Percentiles rank a stretch among this genome's conserved stretches.
Conservation (phyloP, 2,797 vertebrate genomes). For the Eidolon dupreanum region DNA sequence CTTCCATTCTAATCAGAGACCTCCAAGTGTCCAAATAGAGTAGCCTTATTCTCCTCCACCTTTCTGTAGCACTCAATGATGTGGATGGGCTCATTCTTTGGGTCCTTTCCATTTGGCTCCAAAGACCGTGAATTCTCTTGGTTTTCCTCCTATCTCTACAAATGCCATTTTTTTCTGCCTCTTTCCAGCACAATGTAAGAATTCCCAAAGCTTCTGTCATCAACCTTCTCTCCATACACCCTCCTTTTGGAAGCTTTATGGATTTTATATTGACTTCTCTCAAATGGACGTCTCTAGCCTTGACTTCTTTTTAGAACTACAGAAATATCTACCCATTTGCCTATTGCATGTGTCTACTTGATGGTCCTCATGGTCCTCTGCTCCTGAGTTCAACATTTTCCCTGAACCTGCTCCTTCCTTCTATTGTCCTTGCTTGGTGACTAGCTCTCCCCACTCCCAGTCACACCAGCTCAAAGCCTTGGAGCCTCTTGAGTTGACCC, state of each 20-base stretch:
- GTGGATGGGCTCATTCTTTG: not conserved
- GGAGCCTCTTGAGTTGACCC: not conserved
- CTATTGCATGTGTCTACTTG: not conserved
- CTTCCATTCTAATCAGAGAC: slow-evolving; percentile 17
- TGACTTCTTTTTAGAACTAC: not conserved
- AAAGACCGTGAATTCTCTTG: not conserved
- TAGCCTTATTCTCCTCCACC: not conserved
- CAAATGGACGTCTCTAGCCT: not conserved
- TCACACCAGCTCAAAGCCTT: not conserved
- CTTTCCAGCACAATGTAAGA: not conserved
- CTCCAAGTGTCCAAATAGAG: not conserved
- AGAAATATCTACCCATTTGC: not conserved
- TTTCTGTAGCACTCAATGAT: not conserved
- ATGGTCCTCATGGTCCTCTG: not conserved
- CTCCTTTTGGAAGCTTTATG: not conserved
- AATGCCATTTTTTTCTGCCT: not conserved
- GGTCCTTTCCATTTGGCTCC: not conserved
- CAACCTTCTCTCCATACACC: not conserved
- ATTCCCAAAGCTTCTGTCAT: not conserved
- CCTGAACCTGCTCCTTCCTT: not conserved
- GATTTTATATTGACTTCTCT: not conserved
- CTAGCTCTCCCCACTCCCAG: not conserved
- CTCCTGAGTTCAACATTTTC: not conserved
- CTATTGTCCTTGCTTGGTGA: not conserved
- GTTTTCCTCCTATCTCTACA: not conserved